Percentiles rank a stretch among this genome's conserved stretches.
phyloP scores from a whole-genome alignment of 2,113 vertebrate species.

The Picathartes gymnocephalus region DNA sequence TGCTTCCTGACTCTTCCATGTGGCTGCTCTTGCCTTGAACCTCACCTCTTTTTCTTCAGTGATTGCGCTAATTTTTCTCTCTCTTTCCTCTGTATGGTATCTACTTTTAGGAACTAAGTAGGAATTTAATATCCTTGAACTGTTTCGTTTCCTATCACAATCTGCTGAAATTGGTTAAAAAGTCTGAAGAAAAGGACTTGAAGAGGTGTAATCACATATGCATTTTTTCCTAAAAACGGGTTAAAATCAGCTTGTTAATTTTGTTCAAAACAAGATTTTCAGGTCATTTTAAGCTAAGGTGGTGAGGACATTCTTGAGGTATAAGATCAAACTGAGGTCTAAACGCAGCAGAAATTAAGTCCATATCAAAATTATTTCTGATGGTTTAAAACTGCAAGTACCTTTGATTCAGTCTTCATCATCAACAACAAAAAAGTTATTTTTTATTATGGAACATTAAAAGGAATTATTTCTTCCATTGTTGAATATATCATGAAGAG shows the following conservation, averaged over 20 bases:
- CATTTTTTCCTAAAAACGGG: neutral
- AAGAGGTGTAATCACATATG: neutral
- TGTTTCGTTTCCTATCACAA: neutral
- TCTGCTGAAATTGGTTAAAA: neutral
- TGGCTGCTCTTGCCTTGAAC: neutral
- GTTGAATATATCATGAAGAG: neutral
- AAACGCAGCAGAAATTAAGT: neutral
- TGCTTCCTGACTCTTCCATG: neutral
- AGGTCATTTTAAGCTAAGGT: neutral
- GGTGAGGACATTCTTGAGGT: neutral
- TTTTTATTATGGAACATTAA: neutral
- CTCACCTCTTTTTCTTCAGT: neutral
- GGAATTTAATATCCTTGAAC: neutral
- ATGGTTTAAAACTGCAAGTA: neutral
- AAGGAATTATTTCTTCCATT: neutral
- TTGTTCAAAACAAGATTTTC: neutral
- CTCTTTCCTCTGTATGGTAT: neutral
- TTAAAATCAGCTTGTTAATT: neutral
- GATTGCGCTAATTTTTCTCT: neutral
- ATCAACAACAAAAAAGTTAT: neutral
- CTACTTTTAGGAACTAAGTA: neutral
- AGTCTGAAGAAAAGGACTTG: neutral
- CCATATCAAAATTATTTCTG: neutral
- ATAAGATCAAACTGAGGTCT: neutral
- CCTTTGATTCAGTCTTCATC: neutral